Base-by-base conservation (phyloP, 2,888 invertebrate genomes). In the Eupeodes luniger region DNA sequence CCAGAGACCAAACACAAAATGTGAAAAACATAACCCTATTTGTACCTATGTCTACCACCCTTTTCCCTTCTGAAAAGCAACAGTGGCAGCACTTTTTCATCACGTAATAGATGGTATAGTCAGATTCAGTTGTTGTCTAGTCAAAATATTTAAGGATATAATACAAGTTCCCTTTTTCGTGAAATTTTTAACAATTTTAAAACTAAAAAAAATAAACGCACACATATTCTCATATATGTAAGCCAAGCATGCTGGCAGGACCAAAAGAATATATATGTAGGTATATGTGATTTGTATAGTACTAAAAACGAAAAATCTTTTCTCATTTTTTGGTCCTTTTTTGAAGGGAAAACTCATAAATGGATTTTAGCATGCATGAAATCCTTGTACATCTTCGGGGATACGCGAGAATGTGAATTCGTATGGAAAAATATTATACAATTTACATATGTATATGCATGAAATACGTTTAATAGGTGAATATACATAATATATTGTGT, bases 311-410 rank as follows among this genome's bases (percentile, higher is more conserved):
- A 77, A 75, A 79, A 80, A 64, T 79, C 79, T 61, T 83, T 79
- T 82, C 51, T 75, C 55, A 75, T 86, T 78, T 36, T 83, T 67
- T 55, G 19, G 19, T 19, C 19, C 78, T 69, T 83, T 40, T 69
- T 64, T 64, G 53, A 86, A 55, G 59, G 69, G 59, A 86, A 86
- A 83, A 82, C 78, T 86, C 79, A 83, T 86, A 86, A 86, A 86
- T 83, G 83, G 86, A 83, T 86, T 83, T 86, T 86, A 79, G 44
- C 86, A 86, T 86, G 86, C 86, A 83, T 86, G 86, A 86, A 85
- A 86, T 86, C 86, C 83, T 86, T 86, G 86, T 83, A 76, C 79
- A 79, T 86, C 86, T 86, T 82, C 79, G 53, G 86, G 86, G 86
- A 86, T 83, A 79, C 86, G 79, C 78, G 83, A 83, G 76, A 76